Conservation (phyloP, 2,113 vertebrate genomes). For the Pseudorectes ferrugineus region DNA sequence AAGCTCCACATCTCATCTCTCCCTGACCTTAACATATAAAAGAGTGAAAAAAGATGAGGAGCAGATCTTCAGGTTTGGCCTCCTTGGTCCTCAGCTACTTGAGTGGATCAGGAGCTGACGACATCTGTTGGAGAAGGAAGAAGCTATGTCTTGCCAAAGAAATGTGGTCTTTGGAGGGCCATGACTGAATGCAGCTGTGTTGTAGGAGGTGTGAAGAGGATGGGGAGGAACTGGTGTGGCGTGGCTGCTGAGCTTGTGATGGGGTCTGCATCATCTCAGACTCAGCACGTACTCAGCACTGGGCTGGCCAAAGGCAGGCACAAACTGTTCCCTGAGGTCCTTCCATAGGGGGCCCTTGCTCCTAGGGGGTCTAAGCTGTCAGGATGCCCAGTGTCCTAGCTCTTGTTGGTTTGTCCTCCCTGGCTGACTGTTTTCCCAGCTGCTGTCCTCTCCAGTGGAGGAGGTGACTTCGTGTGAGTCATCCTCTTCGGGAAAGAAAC, state of each 20-base stretch:
- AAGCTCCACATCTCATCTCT: not conserved
- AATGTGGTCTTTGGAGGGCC: not conserved
- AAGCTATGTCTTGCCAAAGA: not conserved
- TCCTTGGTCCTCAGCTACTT: not conserved
- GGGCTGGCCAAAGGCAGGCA: not conserved
- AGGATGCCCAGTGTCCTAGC: not conserved
- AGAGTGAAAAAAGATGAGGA: not conserved
- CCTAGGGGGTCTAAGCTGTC: slow-evolving; percentile 4
- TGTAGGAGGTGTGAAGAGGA: slow-evolving; percentile 1
- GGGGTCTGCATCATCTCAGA: not conserved
- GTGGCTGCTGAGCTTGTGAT: not conserved
- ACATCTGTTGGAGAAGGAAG: not conserved
- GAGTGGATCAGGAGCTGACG: not conserved
- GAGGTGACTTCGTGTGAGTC: slow-evolving; percentile 18
- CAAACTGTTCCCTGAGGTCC: not conserved
- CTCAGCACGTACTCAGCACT: not conserved
- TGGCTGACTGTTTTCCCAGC: slow-evolving; percentile 41
- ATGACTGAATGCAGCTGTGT: not conserved
- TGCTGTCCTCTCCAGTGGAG: slow-evolving; percentile 20
- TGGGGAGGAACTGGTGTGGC: not conserved
- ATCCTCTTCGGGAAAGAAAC: slow-evolving; percentile 20
- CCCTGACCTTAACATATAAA: not conserved
- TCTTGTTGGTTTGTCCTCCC: not conserved
- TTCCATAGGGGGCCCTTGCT: not conserved
- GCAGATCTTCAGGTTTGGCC: not conserved